phyloP scores from a whole-genome alignment of 2,888 invertebrate genomes.

The Heteropelma amictum region DNA sequence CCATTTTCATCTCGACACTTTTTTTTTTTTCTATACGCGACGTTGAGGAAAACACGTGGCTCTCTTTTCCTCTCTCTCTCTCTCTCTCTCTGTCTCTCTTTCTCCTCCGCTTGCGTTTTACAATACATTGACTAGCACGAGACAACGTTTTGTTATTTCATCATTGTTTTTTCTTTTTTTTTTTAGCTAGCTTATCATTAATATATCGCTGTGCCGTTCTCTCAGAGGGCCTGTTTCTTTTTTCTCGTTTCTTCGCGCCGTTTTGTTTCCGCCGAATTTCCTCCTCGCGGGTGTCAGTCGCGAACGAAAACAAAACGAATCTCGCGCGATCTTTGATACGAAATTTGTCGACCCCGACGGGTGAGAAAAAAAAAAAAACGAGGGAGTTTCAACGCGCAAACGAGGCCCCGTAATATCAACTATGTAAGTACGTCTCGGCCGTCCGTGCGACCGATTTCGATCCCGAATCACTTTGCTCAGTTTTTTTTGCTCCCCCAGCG shows the following conservation, averaged over 20 bases:
- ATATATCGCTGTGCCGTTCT: constrained; percentile 32
- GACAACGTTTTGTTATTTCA: constrained; percentile 34
- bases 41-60: constrained; percentile 43
- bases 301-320: not conserved
- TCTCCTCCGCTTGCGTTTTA: constrained; percentile 2
- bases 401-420: constrained; percentile 52
- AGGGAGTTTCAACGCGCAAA: not conserved
- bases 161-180: constrained; percentile 19
- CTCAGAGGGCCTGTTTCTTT: constrained; percentile 21
- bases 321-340: constrained; percentile 6
- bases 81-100: not conserved
- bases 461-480: too few species aligned
- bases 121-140: constrained; percentile 54
- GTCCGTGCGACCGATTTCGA: constrained; percentile 36
- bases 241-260: not conserved
- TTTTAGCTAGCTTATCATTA: constrained; percentile 37
- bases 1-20: constrained; percentile 7
- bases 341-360: constrained; percentile 14
- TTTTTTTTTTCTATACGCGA: constrained; percentile 46
- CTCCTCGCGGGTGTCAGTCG: not conserved
- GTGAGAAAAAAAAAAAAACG: constrained; percentile 22
- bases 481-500: not conserved
- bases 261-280: not conserved
- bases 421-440: constrained; percentile 58
- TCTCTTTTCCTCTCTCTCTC: not conserved